phyloP scores from a whole-genome alignment of 2,113 vertebrate species.

The Meles meles region DNA sequence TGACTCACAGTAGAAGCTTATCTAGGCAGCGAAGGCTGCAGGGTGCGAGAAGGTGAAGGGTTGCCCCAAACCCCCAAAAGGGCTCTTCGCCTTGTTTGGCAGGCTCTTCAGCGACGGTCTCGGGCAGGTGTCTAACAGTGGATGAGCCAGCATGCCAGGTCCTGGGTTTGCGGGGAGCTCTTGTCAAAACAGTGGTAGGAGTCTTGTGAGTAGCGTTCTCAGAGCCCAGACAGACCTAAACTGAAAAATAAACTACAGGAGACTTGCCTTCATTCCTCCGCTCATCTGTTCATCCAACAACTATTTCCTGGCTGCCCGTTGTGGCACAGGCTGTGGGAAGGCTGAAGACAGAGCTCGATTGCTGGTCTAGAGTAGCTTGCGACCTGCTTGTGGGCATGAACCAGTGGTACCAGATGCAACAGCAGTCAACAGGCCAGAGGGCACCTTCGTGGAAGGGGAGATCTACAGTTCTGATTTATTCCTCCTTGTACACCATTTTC shows the following conservation, averaged over 20 bases:
- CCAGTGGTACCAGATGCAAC: not conserved
- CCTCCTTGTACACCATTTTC: not conserved
- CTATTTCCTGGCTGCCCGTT: conserved; percentile 8
- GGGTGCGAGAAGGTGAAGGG: not conserved
- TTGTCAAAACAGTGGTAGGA: not conserved
- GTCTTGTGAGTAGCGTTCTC: not conserved
- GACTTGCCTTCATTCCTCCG: conserved; percentile 9
- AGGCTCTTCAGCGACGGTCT: not conserved
- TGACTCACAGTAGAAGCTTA: not conserved
- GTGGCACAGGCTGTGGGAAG: not conserved
- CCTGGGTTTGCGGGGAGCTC: not conserved
- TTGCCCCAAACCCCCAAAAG: not conserved
- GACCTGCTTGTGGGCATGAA: not conserved
- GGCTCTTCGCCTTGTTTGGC: not conserved
- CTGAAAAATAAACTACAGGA: conserved; percentile 24
- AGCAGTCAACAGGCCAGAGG: not conserved
- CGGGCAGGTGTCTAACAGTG: not conserved
- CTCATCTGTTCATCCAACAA: not conserved
- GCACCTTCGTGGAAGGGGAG: not conserved
- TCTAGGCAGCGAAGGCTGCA: not conserved
- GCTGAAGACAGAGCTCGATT: not conserved
- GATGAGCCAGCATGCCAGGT: not conserved
- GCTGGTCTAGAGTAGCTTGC: not conserved
- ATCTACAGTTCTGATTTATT: not conserved
- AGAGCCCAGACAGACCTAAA: not conserved